phyloP scores from a whole-genome alignment of 2,113 vertebrate genomes.

The Ia io region DNA sequence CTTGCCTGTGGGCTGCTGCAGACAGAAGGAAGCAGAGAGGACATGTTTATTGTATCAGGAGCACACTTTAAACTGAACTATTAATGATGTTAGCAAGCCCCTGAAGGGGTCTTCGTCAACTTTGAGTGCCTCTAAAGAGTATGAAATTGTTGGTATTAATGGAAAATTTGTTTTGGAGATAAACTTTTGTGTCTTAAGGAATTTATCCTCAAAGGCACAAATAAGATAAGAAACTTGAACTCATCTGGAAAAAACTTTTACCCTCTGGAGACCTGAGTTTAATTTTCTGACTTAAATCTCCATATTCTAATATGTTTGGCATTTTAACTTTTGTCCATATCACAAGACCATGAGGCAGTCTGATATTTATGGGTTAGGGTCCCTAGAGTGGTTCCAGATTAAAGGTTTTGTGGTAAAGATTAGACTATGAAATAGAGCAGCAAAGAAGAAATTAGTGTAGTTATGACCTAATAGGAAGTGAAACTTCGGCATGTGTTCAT shows the following conservation, averaged over 20 bases:
- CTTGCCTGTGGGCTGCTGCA: background rate
- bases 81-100: background rate
- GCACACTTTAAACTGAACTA: background rate
- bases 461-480: background rate
- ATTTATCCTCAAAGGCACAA: background rate
- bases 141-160: background rate
- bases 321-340: background rate
- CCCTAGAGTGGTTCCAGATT: background rate
- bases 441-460: conserved; percentile 23
- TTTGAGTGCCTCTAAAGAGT: background rate
- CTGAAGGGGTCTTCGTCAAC: background rate
- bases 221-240: conserved; percentile 4
- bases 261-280: conserved; percentile 1
- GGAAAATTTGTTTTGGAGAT: conserved; percentile 9
- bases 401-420: background rate
- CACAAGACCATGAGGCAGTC: background rate
- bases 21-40: background rate
- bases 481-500: background rate
- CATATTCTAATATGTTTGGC: background rate
- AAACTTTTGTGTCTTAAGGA: conserved; percentile 41
- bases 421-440: background rate
- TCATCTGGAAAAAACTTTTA: background rate
- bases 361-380: conserved; percentile 5
- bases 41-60: background rate
- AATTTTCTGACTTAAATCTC: conserved; percentile 36